phyloP scores from a whole-genome alignment of 2,888 invertebrate genomes.

The Pollenia griseotomentosa region DNA sequence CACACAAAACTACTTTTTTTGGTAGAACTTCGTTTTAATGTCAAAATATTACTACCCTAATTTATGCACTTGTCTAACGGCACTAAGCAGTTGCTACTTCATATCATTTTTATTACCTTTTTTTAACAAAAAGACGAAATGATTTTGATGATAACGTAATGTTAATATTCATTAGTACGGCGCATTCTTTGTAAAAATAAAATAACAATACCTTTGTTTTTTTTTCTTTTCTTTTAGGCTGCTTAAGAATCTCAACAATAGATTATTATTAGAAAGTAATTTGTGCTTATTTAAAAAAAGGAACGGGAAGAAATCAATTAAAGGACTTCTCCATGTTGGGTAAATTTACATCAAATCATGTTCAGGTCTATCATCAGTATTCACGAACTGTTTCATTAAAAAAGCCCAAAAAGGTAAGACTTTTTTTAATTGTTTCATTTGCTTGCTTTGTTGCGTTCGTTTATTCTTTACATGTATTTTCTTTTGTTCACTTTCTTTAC shows the following conservation, averaged over 20 bases:
- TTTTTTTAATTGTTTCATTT: constrained; percentile 1
- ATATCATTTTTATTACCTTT: not conserved
- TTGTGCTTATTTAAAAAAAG: not conserved
- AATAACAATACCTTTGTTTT: constrained; percentile 29
- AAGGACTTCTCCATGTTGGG: constrained; percentile 79
- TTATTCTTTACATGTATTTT: constrained; percentile 47
- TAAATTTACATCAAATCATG: constrained; percentile 82
- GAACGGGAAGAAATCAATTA: constrained; percentile 5
- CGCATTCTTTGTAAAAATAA: not conserved
- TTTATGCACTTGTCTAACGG: not conserved
- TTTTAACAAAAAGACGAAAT: not conserved
- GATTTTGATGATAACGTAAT: not conserved
- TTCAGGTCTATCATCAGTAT: constrained; percentile 82
- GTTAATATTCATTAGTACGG: not conserved
- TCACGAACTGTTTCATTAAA: constrained; percentile 80
- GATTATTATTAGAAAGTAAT: constrained; percentile 1
- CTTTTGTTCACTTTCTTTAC: constrained; percentile 8
- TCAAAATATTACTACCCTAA: not conserved
- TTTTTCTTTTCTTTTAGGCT: constrained; percentile 36
- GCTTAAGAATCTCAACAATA: not conserved
- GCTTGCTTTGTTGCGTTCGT: not conserved
- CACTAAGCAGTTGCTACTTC: constrained; percentile 7
- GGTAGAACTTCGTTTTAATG: not conserved
- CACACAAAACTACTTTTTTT: too few relatives aligned
- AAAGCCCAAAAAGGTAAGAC: constrained; percentile 80